These are phyloP conservation scores for Metopia argyrocephala DNA, from an alignment of 2,888 invertebrate species.

Conservation along the genomic window DNA sequence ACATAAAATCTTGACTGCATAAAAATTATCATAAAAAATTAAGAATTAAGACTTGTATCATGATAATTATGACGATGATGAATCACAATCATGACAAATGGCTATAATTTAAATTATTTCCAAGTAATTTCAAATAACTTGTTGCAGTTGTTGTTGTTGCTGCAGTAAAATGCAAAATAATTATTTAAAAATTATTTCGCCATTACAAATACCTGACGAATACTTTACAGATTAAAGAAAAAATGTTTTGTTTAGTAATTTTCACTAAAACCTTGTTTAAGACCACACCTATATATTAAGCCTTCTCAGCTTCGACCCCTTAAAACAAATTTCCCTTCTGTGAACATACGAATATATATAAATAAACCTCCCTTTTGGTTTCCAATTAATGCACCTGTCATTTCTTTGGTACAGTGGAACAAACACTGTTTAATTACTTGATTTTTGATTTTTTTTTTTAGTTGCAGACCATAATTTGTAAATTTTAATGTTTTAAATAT, in stretches of 20 bases:
- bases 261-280: conserved; percentile 35
- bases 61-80: too few species aligned
- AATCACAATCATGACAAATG: background rate
- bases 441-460: too few species aligned
- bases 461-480: too few species aligned
- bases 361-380: conserved; percentile 12
- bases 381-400: conserved; percentile 6
- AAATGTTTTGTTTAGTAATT: too few species aligned
- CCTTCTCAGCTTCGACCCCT: conserved; percentile 3
- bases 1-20: conserved; percentile 47
- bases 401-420: background rate
- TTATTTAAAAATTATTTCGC: conserved; percentile 50
- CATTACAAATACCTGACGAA: conserved; percentile 28
- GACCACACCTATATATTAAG: conserved; percentile 56
- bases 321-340: conserved; percentile 20
- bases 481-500: too few species aligned
- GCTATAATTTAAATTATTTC: conserved; percentile 8
- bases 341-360: background rate
- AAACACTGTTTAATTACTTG: too few species aligned
- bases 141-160: background rate
- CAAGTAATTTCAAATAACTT: conserved; percentile 52
- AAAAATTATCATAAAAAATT: conserved; percentile 38
- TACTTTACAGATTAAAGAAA: conserved; percentile 15
- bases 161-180: conserved; percentile 17
- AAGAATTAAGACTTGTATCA: too few species aligned